Evolutionary conservation across 2,888 invertebrate genomes (phyloP).

Genomic region (Drosophila demipolita): DNA sequence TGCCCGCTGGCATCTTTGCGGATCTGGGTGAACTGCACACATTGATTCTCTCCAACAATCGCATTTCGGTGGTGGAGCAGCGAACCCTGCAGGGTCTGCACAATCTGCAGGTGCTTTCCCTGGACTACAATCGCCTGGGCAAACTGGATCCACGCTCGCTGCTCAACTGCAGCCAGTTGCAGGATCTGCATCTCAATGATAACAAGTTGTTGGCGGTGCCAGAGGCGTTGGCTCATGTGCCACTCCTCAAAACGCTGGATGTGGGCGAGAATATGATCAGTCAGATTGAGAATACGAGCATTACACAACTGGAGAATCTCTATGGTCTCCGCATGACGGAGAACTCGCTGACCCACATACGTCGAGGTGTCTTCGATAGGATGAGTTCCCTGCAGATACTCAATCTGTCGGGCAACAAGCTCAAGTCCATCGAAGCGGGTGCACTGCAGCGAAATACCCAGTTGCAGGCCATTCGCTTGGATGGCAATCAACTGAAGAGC

Average conservation of each 20-base stretch:
- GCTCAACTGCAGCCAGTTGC: slow-evolving; percentile 94
- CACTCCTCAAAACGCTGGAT: slow-evolving; percentile 93
- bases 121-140: slow-evolving; percentile 94
- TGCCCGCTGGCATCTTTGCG: slow-evolving; percentile 94
- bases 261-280: slow-evolving; percentile 96
- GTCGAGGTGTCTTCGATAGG: slow-evolving; percentile 91
- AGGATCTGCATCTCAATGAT: slow-evolving; percentile 95
- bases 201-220: slow-evolving; percentile 93
- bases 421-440: slow-evolving; percentile 91
- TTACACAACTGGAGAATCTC: slow-evolving; percentile 93
- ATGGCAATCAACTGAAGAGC: slow-evolving; percentile 93
- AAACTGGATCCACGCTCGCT: slow-evolving; percentile 94
- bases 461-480: slow-evolving; percentile 94
- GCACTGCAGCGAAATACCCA: slow-evolving; percentile 92
- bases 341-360: slow-evolving; percentile 93
- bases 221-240: slow-evolving; percentile 92
- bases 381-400: slow-evolving; percentile 93
- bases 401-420: slow-evolving; percentile 94
- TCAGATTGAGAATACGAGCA: slow-evolving; percentile 92
- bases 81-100: slow-evolving; percentile 94
- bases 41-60: slow-evolving; percentile 93
- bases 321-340: slow-evolving; percentile 95
- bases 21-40: slow-evolving; percentile 96
- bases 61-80: slow-evolving; percentile 92
- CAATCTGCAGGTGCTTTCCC: slow-evolving; percentile 92